Evolutionary conservation across 2,113 vertebrate genomes (phyloP).

Genomic region (Oplegnathus fasciatus): DNA sequence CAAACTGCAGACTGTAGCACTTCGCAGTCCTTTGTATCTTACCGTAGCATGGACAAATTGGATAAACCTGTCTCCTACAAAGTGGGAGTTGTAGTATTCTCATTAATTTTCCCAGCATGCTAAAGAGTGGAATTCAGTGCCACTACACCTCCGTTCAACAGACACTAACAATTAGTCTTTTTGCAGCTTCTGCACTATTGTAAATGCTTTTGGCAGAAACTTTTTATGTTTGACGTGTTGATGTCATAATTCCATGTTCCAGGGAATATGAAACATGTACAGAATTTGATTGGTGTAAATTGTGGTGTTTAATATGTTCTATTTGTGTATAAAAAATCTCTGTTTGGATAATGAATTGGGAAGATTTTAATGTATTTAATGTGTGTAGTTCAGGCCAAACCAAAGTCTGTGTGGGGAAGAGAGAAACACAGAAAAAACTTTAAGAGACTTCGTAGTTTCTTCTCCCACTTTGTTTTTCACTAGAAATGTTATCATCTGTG

Average conservation of each 20-base stretch:
- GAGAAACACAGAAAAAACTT: neutral
- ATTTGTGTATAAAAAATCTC: constrained; percentile 1
- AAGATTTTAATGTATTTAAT: constrained; percentile 39
- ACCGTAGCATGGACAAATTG: constrained; percentile 56
- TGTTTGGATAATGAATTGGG: constrained; percentile 11
- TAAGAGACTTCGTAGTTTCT: neutral
- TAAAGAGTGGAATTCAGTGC: constrained; percentile 48
- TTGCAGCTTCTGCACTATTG: constrained; percentile 32
- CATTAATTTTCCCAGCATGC: constrained; percentile 68
- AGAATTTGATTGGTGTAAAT: constrained; percentile 54
- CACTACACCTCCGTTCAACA: constrained; percentile 30
- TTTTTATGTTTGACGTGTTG: constrained; percentile 25
- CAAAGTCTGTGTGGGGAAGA: neutral
- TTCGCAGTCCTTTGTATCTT: constrained; percentile 67
- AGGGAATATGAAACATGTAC: constrained; percentile 58
- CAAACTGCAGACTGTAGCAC: constrained; percentile 66
- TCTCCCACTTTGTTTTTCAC: neutral
- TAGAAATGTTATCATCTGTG: neutral
- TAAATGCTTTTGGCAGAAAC: constrained; percentile 30
- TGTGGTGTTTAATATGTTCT: constrained; percentile 23
- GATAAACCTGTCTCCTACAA: constrained; percentile 55
- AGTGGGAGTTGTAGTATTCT: constrained; percentile 53
- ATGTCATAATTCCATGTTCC: constrained; percentile 28
- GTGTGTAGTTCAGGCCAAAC: constrained; percentile 23
- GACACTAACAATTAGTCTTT: constrained; percentile 9